phyloP scores from a whole-genome alignment of 1,140 invertebrate genomes.

The Popillia japonica region DNA sequence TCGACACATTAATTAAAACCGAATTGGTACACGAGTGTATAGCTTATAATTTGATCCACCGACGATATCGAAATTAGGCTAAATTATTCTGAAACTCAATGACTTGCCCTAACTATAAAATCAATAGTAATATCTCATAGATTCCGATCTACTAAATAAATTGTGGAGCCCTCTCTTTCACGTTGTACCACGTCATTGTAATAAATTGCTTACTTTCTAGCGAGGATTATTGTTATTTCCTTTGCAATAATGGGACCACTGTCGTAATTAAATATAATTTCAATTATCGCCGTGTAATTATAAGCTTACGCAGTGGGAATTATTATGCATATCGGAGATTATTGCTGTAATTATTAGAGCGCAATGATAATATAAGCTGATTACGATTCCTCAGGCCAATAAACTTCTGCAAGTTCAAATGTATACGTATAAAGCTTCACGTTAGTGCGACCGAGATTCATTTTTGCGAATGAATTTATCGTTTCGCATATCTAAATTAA shows the following conservation, averaged over 20 bases:
- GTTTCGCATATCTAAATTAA: too few species aligned
- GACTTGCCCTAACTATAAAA: too few species aligned
- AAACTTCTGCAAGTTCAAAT: not conserved
- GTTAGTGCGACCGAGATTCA: too few species aligned
- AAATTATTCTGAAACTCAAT: too few species aligned
- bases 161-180: not conserved
- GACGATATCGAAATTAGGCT: too few species aligned
- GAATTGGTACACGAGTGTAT: too few species aligned
- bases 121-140: too few species aligned
- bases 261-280: constrained; percentile 11
- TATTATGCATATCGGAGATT: not conserved
- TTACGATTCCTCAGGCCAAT: not conserved
- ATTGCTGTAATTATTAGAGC: not conserved
- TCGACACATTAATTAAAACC: too few species aligned
- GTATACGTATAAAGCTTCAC: not conserved
- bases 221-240: not conserved
- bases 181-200: not conserved
- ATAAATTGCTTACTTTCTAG: not conserved
- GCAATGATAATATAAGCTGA: not conserved
- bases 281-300: constrained; percentile 1
- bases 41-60: too few species aligned
- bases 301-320: not conserved
- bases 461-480: too few species aligned
- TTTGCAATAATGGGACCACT: not conserved
- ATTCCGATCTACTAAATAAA: too few species aligned